These are phyloP conservation scores for Drosophila santomea DNA, from an alignment of 1,140 invertebrate genomes.

Conservation along the genomic window DNA sequence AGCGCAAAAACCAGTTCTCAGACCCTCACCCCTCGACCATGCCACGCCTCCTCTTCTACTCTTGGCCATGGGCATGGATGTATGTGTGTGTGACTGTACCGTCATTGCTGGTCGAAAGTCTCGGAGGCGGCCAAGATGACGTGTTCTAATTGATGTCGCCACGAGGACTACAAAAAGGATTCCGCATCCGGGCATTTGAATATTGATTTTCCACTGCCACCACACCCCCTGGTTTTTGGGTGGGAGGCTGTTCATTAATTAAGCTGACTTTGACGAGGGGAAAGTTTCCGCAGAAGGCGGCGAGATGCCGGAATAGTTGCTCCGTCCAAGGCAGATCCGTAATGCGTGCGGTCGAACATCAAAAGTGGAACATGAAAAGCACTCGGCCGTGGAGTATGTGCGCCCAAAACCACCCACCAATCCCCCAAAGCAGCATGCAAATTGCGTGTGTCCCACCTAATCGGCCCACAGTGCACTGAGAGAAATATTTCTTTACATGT, in stretches of 20 bases:
- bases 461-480: slow-evolving; percentile 1
- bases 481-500: neutral
- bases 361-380: slow-evolving; percentile 75
- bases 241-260: slow-evolving; percentile 68
- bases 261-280: slow-evolving; percentile 79
- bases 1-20: slow-evolving; percentile 53
- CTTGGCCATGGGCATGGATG: slow-evolving; percentile 6
- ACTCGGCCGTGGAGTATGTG: slow-evolving; percentile 60
- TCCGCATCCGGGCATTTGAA: slow-evolving; percentile 36
- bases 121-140: slow-evolving; percentile 64
- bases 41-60: slow-evolving; percentile 67
- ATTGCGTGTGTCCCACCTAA: slow-evolving; percentile 34
- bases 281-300: slow-evolving; percentile 58
- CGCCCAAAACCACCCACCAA: slow-evolving; percentile 23
- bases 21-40: slow-evolving; percentile 9
- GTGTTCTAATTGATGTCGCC: slow-evolving; percentile 74
- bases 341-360: slow-evolving; percentile 66
- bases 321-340: slow-evolving; percentile 37
- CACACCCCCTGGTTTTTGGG: neutral
- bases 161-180: slow-evolving; percentile 33
- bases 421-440: slow-evolving; percentile 16
- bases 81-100: slow-evolving; percentile 71
- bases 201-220: slow-evolving; percentile 65
- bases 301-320: slow-evolving; percentile 36
- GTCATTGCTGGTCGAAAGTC: slow-evolving; percentile 17